These are phyloP conservation scores for Cerastis rubricosa DNA, from an alignment of 2,888 invertebrate species.

Conservation along the genomic window DNA sequence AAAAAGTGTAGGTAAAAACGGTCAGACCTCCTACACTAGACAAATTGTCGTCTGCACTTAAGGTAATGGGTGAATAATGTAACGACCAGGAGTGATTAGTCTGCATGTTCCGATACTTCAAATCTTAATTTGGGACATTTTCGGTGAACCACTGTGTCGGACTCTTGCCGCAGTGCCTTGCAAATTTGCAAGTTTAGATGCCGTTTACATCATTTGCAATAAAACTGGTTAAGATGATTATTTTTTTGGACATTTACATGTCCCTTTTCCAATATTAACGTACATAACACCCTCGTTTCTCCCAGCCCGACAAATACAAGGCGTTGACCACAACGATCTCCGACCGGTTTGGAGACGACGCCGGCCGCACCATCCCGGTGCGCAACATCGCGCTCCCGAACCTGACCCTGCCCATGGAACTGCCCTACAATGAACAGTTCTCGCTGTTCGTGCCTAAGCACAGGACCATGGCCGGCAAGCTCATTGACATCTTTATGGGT, in stretches of 20 bases:
- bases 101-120: too few relatives aligned
- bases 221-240: too few relatives aligned
- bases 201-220: too few relatives aligned
- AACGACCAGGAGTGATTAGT: too few relatives aligned
- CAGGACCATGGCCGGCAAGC: conserved; percentile 91
- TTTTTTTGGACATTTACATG: neutral
- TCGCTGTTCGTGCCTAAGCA: conserved; percentile 94
- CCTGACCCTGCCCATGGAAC: conserved; percentile 90
- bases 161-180: too few relatives aligned
- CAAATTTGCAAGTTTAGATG: too few relatives aligned
- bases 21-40: too few relatives aligned
- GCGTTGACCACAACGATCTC: conserved; percentile 80
- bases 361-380: conserved; percentile 88
- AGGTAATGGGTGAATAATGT: too few relatives aligned
- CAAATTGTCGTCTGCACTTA: too few relatives aligned
- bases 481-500: conserved; percentile 93
- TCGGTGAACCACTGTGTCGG: too few relatives aligned
- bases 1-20: too few relatives aligned
- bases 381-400: conserved; percentile 92
- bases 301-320: conserved; percentile 86
- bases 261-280: neutral
- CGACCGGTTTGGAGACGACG: conserved; percentile 90
- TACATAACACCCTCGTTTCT: neutral
- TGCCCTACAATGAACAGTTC: conserved; percentile 92
- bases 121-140: too few relatives aligned